These are phyloP conservation scores for Chymomyza fuscimana DNA, from an alignment of 2,888 invertebrate genomes.

Conservation along the genomic window DNA sequence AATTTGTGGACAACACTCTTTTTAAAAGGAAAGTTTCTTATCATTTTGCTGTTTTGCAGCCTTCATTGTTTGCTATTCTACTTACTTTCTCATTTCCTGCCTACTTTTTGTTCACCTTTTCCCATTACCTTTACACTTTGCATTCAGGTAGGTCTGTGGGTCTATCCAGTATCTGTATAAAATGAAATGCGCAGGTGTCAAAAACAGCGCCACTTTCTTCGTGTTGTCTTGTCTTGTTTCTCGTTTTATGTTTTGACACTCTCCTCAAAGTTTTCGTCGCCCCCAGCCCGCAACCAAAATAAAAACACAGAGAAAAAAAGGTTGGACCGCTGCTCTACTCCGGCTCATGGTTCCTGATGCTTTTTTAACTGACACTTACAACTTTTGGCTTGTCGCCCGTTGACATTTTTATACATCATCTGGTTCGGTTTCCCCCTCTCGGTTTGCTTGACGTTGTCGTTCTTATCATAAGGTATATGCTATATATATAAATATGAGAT, in stretches of 20 bases:
- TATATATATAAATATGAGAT: constrained; percentile 1
- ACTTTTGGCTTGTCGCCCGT: constrained; percentile 56
- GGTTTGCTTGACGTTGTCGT: neutral
- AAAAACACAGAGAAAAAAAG: neutral
- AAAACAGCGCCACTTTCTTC: constrained; percentile 51
- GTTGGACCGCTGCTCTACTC: neutral
- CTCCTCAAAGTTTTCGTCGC: constrained; percentile 28
- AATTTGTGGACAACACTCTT: constrained; percentile 19
- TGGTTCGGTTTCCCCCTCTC: constrained; percentile 37
- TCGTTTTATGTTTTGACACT: constrained; percentile 60
- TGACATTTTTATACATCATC: constrained; percentile 70
- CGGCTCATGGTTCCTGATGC: constrained; percentile 21
- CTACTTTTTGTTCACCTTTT: neutral
- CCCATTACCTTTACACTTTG: constrained; percentile 31
- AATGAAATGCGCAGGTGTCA: constrained; percentile 60
- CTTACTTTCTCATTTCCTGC: constrained; percentile 69
- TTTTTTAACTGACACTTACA: constrained; percentile 65
- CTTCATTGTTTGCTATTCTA: constrained; percentile 32
- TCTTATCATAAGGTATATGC: constrained; percentile 24
- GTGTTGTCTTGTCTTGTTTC: constrained; percentile 29
- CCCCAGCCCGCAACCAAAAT: neutral
- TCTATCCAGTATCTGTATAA: neutral
- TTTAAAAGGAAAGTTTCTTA: constrained; percentile 22
- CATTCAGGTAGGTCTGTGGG: neutral
- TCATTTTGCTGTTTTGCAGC: constrained; percentile 4